Evolutionary conservation across 2,797 vertebrate species (phyloP).

Genomic region (Sebastes variabilis): DNA sequence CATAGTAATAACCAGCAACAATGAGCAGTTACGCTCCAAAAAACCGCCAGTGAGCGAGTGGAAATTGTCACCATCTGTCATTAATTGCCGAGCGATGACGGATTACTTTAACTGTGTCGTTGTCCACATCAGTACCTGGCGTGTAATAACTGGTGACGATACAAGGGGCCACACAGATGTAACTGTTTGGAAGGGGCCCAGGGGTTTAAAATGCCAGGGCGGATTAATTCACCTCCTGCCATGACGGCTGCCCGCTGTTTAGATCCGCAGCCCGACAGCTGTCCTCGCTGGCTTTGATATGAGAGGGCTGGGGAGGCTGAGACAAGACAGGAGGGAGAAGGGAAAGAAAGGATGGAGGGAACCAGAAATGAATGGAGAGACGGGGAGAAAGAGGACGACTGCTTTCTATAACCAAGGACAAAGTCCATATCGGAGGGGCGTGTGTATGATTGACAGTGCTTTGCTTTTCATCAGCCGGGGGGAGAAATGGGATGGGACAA

Average conservation of each 20-base stretch:
- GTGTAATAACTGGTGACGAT: constrained; percentile 35
- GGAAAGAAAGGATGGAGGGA: constrained; percentile 10
- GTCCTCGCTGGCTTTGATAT: constrained; percentile 68
- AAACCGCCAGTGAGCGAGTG: background rate
- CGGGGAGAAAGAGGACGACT: constrained; percentile 27
- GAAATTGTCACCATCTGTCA: constrained; percentile 19
- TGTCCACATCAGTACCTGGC: constrained; percentile 36
- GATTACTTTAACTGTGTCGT: constrained; percentile 32
- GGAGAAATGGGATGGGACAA: constrained; percentile 74
- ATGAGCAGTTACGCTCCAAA: background rate
- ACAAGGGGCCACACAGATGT: constrained; percentile 44
- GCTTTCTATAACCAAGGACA: constrained; percentile 59
- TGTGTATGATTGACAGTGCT: constrained; percentile 69
- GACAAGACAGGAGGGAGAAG: constrained; percentile 23
- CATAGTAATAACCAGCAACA: constrained; percentile 2
- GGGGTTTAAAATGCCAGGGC: constrained; percentile 71
- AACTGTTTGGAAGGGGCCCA: constrained; percentile 48
- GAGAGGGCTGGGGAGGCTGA: constrained; percentile 40
- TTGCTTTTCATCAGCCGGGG: constrained; percentile 76
- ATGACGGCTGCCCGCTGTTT: constrained; percentile 59
- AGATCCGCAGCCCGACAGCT: constrained; percentile 66
- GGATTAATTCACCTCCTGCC: constrained; percentile 77
- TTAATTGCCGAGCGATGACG: constrained; percentile 32
- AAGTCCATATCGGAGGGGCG: constrained; percentile 63
- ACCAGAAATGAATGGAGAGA: constrained; percentile 21